A percentile compares a stretch with the other conserved stretches of the same genome.
phyloP scores from a whole-genome alignment of 2,888 invertebrate genomes.

The Tromatobia lineatoria region DNA sequence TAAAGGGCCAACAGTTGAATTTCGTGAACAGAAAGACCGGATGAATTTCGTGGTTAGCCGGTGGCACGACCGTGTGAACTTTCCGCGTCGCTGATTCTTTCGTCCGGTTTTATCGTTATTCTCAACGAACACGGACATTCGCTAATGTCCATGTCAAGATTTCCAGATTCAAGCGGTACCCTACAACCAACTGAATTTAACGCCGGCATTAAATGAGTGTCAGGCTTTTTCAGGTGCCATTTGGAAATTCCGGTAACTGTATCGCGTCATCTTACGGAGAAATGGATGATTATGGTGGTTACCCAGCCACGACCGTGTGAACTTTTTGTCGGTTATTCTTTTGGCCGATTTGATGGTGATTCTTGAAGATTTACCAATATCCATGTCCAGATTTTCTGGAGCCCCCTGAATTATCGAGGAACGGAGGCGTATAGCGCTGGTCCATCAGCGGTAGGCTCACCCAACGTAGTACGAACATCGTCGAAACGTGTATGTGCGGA shows the following conservation, averaged over 20 bases:
- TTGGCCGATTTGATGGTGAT: neutral
- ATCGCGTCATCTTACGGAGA: neutral
- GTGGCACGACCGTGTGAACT: too few species aligned
- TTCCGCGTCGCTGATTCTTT: too few species aligned
- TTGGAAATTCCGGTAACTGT: too few species aligned
- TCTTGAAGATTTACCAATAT: neutral
- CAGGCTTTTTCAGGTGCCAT: too few species aligned
- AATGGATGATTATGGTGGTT: slow-evolving; percentile 27
- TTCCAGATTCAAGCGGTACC: too few species aligned
- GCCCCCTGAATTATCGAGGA: neutral
- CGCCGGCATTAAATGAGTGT: too few species aligned
- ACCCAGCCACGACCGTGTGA: slow-evolving; percentile 44
- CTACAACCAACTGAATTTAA: too few species aligned
- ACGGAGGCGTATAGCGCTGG: neutral
- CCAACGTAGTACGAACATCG: neutral
- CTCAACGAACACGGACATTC: neutral
- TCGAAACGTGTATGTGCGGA: slow-evolving; percentile 11
- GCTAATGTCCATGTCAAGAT: too few species aligned
- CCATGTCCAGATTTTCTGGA: neutral
- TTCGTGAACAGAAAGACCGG: too few species aligned
- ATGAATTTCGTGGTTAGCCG: too few species aligned
- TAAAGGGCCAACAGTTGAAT: too few species aligned
- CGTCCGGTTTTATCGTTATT: too few species aligned
- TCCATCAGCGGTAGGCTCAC: neutral
- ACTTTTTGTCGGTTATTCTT: slow-evolving; percentile 25